phyloP scores from a whole-genome alignment of 2,113 vertebrate species.

The Varanus salvator region DNA sequence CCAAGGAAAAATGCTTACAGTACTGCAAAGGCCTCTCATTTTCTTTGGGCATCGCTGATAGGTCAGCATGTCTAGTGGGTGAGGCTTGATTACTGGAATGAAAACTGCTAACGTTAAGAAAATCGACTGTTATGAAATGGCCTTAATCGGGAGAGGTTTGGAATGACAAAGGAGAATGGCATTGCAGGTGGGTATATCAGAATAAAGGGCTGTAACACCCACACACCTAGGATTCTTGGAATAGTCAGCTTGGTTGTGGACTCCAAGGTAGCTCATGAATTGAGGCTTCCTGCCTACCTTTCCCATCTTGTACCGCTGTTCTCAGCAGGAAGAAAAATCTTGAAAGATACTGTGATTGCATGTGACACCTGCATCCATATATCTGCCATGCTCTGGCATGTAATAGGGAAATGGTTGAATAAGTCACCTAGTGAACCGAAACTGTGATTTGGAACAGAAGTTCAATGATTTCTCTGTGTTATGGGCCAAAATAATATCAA shows the following conservation, averaged over 20 bases:
- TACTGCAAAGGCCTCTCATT: conserved; percentile 4
- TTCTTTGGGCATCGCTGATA: not conserved
- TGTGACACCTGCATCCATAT: not conserved
- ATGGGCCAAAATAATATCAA: conserved; percentile 29
- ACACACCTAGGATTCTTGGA: not conserved
- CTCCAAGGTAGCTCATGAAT: not conserved
- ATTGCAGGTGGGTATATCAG: not conserved
- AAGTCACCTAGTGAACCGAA: not conserved
- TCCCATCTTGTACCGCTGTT: not conserved
- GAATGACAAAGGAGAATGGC: not conserved
- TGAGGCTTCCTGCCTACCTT: not conserved
- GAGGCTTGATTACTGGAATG: not conserved
- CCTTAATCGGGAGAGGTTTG: not conserved
- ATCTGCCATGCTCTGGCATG: not conserved
- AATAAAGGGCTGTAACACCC: not conserved
- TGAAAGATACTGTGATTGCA: not conserved
- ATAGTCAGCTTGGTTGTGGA: not conserved
- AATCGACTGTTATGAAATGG: not conserved
- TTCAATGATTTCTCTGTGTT: conserved; percentile 7
- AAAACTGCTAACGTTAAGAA: not conserved
- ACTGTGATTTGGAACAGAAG: not conserved
- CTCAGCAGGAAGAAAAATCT: not conserved
- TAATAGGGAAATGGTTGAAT: not conserved
- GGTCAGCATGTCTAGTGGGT: not conserved
- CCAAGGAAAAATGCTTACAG: not conserved